Evolutionary conservation across 2,888 invertebrate genomes (phyloP), one percentile per base, ranked within the genome.

Genomic region (Pollenia amentaria): DNA sequence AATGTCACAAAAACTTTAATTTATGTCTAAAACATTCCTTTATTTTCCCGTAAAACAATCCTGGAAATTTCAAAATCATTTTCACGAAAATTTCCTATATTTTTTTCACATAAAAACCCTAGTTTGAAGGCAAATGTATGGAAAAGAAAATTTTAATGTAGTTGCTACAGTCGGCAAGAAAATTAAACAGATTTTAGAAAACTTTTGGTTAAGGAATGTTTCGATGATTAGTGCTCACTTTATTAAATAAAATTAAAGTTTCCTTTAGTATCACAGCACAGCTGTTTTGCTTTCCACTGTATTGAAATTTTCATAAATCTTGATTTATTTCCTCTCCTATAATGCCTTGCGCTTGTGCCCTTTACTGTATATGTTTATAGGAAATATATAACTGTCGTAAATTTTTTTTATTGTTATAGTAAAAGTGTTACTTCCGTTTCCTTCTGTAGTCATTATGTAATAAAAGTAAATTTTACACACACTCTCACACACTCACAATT

Each of bases 381-480:
- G 18, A 46, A 29, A 55, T 40, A 10, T 65, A 55, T 55, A 65
- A 72, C 12, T 73, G 72, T 46, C 40, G 73, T 55, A 65, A 64
- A 72, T 64, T 72, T 53, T 40, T 65, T 80, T 65, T 57, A 65
- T 80, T 80, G 46, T 80, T 73, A 80, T 80, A 46, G 64, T 73
- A 80, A 80, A 73, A 65, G 72, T 57, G 72, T 64, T 73, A 80
- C 65, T 80, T 80, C 65, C 64, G 65, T 55, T 80, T 65, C 18
- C 44, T 38, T 11, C 0, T 55, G 42, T 9, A 64, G n/a, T 40
- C 10, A 2, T 11, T 16, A 64, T 16, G 3, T 16, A 42, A 10
- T 40, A 18, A 1, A 16, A 29, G 21, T 75, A 8, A 16, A 3
- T 48, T 18, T 64, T 42, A 18, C 8, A 57, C 46, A 55, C 16